Percentiles rank a stretch among this genome's conserved stretches.
These are phyloP conservation scores for Eurystomus glaucurus DNA, from an alignment of 2,797 vertebrate genomes.

Conservation along the genomic window DNA sequence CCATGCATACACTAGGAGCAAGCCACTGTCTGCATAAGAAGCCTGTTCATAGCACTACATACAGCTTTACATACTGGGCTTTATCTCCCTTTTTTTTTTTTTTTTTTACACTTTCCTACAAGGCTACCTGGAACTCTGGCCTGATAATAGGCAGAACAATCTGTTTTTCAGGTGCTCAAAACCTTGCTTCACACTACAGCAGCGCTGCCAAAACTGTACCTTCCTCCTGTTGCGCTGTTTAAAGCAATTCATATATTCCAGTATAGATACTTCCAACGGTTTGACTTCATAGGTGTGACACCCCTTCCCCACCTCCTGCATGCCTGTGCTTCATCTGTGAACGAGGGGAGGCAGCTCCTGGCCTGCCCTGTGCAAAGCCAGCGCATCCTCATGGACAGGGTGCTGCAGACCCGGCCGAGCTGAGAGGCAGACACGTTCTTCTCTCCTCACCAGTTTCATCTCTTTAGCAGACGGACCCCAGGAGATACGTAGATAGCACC, in stretches of 20 bases:
- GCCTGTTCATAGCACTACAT: background rate
- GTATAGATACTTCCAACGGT: accelerated
- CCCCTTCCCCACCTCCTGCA: background rate
- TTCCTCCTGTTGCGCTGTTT: background rate
- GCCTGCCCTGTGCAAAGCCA: background rate
- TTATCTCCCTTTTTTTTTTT: background rate
- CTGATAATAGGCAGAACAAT: background rate
- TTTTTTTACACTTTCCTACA: background rate
- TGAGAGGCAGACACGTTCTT: background rate
- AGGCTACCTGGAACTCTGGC: background rate
- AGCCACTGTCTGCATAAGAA: background rate
- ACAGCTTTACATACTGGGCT: background rate
- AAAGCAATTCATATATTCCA: background rate
- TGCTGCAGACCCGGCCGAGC: background rate
- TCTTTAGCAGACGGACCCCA: background rate
- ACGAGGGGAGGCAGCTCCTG: background rate
- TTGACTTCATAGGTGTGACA: background rate
- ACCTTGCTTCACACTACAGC: background rate
- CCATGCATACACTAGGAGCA: background rate
- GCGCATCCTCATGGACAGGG: background rate
- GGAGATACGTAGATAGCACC: background rate
- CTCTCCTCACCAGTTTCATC: background rate
- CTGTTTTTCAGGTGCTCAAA: background rate
- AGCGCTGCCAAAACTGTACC: accelerated
- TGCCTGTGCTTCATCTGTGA: background rate